Evolutionary conservation across 2,888 invertebrate species (phyloP), one percentile per base, ranked within the genome.

Genomic region (Apotomis betuletana): DNA sequence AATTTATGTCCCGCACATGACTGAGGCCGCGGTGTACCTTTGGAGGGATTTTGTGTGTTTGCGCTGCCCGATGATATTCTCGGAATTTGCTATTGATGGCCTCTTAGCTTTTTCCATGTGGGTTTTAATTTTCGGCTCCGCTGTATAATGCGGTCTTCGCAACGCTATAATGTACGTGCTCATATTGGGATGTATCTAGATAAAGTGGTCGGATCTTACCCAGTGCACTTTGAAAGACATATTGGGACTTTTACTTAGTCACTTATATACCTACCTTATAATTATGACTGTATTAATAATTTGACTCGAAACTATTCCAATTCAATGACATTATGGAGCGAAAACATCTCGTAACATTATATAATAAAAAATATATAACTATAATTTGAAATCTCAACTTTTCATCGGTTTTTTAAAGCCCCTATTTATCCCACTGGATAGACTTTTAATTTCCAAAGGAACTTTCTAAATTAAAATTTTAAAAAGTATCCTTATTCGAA

Each of bases 1-100:
- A 92, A 92, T 93, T 93, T 93, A 92, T 93, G 92, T 92, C 90
- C 91, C 91, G 92, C 91, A 92, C 92, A 93, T 93, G 92, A 92
- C 92, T 93, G 90, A 90, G 91, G 92, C 92, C 92, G 91, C 92
- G 92, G 89, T 82, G 89, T 90, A 91, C 92, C 92, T 92, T 92
- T 88, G 86, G 91, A 91, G 91, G 92, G 92, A 91, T 91, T 92
- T 92, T 91, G 91, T 91, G 92, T 92, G 92, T 92, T 90, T 91
- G 91, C 91, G 88, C 87, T 77, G 77, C 82, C 81, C 86, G 83
- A 90, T 90, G 90, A 90, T 91, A 92, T 91, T 90, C 81, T 88
- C 80, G 90, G 91, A 88, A 91, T 91, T 90, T 87, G 55, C 87
- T 92, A 91, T 92, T 90, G 92, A 91, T 91, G 88, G 88, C 44